phyloP scores from a whole-genome alignment of 2,113 vertebrate genomes.

The Galeopterus variegatus region DNA sequence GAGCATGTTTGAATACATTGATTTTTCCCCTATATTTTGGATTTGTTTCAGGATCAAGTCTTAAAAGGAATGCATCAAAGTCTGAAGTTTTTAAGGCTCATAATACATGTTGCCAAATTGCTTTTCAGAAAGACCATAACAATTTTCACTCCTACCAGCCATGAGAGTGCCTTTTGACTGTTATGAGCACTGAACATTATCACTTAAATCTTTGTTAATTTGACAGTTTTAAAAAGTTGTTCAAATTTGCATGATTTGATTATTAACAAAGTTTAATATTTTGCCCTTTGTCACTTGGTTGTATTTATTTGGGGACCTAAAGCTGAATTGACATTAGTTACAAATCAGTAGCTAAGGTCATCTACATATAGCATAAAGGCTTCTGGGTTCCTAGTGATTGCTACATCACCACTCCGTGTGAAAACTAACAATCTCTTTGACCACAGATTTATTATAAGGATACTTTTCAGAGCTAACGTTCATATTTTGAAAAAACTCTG shows the following conservation, averaged over 20 bases:
- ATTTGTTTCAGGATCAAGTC: conserved; percentile 18
- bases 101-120: background rate
- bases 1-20: background rate
- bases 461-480: background rate
- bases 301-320: conserved; percentile 2
- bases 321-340: background rate
- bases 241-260: conserved; percentile 45
- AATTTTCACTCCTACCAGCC: background rate
- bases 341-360: conserved; percentile 54
- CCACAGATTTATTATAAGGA: background rate
- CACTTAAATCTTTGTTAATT: conserved; percentile 11
- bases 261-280: background rate
- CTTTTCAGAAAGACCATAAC: background rate
- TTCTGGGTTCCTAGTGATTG: background rate
- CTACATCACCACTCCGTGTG: background rate
- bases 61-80: background rate
- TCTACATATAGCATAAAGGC: background rate
- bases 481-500: background rate
- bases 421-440: background rate
- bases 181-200: background rate
- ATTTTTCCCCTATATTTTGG: background rate
- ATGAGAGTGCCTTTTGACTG: background rate
- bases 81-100: background rate
- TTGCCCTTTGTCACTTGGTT: background rate
- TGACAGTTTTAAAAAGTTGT: background rate